Evolutionary conservation across 2,797 vertebrate genomes (phyloP), one percentile per base, ranked within the genome.

Genomic region (Luscinia megarhynchos): DNA sequence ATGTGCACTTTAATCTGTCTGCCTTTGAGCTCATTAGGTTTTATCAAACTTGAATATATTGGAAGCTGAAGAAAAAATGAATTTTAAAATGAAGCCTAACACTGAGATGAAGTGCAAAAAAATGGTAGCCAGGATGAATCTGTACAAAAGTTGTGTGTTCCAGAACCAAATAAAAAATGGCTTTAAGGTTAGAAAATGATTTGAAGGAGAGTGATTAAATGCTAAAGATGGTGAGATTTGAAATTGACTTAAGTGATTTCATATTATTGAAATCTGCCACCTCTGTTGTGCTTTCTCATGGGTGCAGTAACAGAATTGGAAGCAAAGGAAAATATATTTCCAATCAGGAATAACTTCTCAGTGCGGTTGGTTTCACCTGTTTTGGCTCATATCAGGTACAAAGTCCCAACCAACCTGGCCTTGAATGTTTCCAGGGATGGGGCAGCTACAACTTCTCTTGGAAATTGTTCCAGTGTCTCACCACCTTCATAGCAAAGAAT

Each of bases 11-110:
- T 84, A 95, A 94, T 96, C 77, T 63, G 55, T 38, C 88, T 94
- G 80, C 48, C 67, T 95, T 88, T 87, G 83, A 92, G 64, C 77
- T 94, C 84, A 70, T 91, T 95, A 92, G 74, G 74, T 84, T 95
- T 94, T 93, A 94, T 95, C 84, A 79, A 89, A 84, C 32, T 76
- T 74, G 63, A 94, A 84, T 90, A 36, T 61, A 87, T 76, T 82
- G 88, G 67, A 84, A 91, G 51, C 50, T 86, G 48, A 51, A 38
- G 26, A 74, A 85, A 24, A 92, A 82, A 70, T 20, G 45, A 67
- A 58, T 70, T 85, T 72, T 55, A 38, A 82, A 89, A 75, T 64
- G 5, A 88, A 80, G 38, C 24, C 15, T 45, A 75, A 61, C 75
- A 32, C 3, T 46, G 32, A 81, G 50, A 29, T 41, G 46, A 19